These are phyloP conservation scores for Polyergus mexicanus DNA, from an alignment of 1,140 invertebrate species.

Conservation along the genomic window DNA sequence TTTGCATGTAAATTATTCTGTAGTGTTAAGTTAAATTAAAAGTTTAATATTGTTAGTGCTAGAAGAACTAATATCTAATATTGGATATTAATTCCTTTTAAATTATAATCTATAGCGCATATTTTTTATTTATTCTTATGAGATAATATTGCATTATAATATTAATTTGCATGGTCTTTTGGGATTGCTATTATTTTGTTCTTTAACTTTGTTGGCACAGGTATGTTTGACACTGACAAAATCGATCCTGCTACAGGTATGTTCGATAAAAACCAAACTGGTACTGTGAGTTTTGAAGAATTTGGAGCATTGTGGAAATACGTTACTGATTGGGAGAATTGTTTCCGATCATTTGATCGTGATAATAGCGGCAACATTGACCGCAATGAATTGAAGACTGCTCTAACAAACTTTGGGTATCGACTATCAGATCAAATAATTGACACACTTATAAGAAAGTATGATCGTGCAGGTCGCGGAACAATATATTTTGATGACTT, in stretches of 20 bases:
- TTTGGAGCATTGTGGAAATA: slow-evolving; percentile 99
- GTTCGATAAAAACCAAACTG: slow-evolving; percentile 97
- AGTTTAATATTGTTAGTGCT: background rate
- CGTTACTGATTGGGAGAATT: slow-evolving; percentile 99
- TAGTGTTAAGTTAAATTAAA: background rate
- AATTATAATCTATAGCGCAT: background rate
- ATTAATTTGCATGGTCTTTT: slow-evolving; percentile 69
- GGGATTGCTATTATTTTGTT: slow-evolving; percentile 61
- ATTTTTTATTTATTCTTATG: slow-evolving; percentile 7
- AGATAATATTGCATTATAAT: background rate
- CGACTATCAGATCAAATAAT: slow-evolving; percentile 95
- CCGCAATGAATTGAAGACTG: slow-evolving; percentile 94
- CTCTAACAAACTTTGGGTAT: slow-evolving; percentile 97
- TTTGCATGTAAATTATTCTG: background rate
- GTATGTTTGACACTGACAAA: slow-evolving; percentile 85
- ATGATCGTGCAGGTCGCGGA: slow-evolving; percentile 96
- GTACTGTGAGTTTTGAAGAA: slow-evolving; percentile 97
- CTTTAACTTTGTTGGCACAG: slow-evolving; percentile 78
- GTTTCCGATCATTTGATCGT: slow-evolving; percentile 97
- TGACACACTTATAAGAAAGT: slow-evolving; percentile 95
- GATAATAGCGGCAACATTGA: slow-evolving; percentile 99
- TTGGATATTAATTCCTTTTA: background rate
- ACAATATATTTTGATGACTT: slow-evolving; percentile 99
- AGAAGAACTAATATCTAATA: background rate
- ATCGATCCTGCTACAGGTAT: slow-evolving; percentile 91